Conservation (phyloP, 2,797 vertebrate species). For the Lacerta viridis region DNA sequence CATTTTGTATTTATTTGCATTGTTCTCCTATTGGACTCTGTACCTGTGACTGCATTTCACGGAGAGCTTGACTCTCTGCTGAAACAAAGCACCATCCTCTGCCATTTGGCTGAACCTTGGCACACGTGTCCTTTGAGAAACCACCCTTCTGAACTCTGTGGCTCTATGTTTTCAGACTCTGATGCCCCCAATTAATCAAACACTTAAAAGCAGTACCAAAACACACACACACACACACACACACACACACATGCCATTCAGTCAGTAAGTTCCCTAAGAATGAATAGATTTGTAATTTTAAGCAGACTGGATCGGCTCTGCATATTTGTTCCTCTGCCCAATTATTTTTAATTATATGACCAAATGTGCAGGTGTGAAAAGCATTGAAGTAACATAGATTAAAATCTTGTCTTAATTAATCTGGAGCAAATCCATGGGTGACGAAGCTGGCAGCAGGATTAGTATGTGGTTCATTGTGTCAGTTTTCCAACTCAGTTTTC, state of each 20-base stretch:
- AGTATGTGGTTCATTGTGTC: not conserved
- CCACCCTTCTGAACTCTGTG: not conserved
- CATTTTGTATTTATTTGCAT: slow-evolving; percentile 2
- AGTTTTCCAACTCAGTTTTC: not conserved
- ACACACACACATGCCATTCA: slow-evolving; percentile 34
- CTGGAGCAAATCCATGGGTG: slow-evolving; percentile 61
- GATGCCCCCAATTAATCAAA: slow-evolving; percentile 49
- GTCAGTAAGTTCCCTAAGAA: slow-evolving; percentile 25
- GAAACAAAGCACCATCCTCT: slow-evolving; percentile 19
- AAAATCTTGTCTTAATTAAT: slow-evolving; percentile 66
- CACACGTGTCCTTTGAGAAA: slow-evolving; percentile 39
- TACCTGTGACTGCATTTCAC: slow-evolving; percentile 16
- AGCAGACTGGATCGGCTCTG: slow-evolving; percentile 33
- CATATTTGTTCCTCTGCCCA: slow-evolving; percentile 52
- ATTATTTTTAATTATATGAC: slow-evolving; percentile 46
- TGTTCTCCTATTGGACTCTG: not conserved
- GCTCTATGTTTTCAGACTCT: slow-evolving; percentile 30
- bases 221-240: no score
- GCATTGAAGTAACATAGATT: slow-evolving; percentile 60
- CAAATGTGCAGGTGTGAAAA: slow-evolving; percentile 61
- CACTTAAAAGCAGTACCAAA: not conserved
- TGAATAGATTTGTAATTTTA: slow-evolving; percentile 31
- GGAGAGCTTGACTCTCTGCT: not conserved
- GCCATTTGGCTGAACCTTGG: slow-evolving; percentile 36
- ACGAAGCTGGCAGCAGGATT: slow-evolving; percentile 8